Evolutionary conservation across 1,140 invertebrate genomes (phyloP).

Genomic region (Drosophila subobscura): DNA sequence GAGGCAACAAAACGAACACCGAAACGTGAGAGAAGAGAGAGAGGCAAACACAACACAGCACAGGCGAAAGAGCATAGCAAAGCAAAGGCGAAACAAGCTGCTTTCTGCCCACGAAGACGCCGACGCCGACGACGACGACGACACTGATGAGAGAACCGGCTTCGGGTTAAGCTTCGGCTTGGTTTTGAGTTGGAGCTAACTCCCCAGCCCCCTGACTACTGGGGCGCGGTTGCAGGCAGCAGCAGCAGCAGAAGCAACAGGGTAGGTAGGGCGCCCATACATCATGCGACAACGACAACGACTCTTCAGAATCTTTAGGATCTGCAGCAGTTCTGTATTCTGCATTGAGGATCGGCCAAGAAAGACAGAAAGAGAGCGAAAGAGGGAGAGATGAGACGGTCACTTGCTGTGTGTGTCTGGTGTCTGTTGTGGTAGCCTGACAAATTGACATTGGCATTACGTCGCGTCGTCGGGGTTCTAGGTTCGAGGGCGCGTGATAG

Average conservation of each 20-base stretch:
- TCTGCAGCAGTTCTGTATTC: slow-evolving; percentile 22
- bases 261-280: slow-evolving; percentile 76
- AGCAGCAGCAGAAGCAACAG: slow-evolving; percentile 43
- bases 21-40: slow-evolving; percentile 27
- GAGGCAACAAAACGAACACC: slow-evolving; percentile 58
- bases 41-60: slow-evolving; percentile 17
- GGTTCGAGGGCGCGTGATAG: slow-evolving; percentile 59
- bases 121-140: slow-evolving; percentile 42
- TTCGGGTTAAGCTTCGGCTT: slow-evolving; percentile 43
- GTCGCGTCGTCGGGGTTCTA: slow-evolving; percentile 37
- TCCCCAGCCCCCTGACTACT: slow-evolving; percentile 29
- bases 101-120: slow-evolving; percentile 33
- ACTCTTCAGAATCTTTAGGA: slow-evolving; percentile 64
- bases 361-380: slow-evolving; percentile 38
- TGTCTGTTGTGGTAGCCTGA: slow-evolving; percentile 68
- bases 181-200: slow-evolving; percentile 32
- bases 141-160: slow-evolving; percentile 64
- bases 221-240: slow-evolving; percentile 53
- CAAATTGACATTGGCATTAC: slow-evolving; percentile 76
- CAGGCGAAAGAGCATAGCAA: slow-evolving; percentile 28
- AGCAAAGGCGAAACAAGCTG: slow-evolving; percentile 28
- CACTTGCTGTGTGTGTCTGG: slow-evolving; percentile 52
- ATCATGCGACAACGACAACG: slow-evolving; percentile 72
- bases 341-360: slow-evolving; percentile 22
- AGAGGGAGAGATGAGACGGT: slow-evolving; percentile 22